A percentile compares a stretch with the other conserved stretches of the same genome.
phyloP scores from a whole-genome alignment of 2,888 invertebrate genomes.

The Asteroscopus sphinx region DNA sequence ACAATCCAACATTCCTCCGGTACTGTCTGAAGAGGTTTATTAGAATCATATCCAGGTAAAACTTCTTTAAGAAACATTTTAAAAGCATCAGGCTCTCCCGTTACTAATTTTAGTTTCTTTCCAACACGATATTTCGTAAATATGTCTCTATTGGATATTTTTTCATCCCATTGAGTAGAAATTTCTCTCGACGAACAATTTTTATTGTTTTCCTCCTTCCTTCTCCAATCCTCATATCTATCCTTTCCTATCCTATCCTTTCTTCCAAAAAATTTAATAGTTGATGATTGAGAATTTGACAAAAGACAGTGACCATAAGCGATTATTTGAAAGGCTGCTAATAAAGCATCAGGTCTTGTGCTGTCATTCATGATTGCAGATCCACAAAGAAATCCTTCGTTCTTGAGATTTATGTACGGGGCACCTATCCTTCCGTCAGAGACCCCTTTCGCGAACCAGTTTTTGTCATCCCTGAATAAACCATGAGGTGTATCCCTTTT shows the following conservation, averaged over 20 bases:
- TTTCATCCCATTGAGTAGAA: slow-evolving; percentile 14
- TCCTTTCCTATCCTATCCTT: too few relatives aligned
- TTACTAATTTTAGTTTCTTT: too few relatives aligned
- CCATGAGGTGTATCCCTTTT: slow-evolving; percentile 25
- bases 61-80: slow-evolving; percentile 34
- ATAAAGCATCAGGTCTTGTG: slow-evolving; percentile 60
- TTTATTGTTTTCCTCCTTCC: too few relatives aligned
- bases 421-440: slow-evolving; percentile 51
- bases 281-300: slow-evolving; percentile 46
- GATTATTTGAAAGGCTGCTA: slow-evolving; percentile 61
- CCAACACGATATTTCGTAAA: slow-evolving; percentile 38
- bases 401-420: slow-evolving; percentile 60
- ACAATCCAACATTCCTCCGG: slow-evolving; percentile 29
- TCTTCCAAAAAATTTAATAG: slow-evolving; percentile 42
- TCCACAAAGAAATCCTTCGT: slow-evolving; percentile 41
- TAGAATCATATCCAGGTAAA: slow-evolving; percentile 26
- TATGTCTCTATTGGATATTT: slow-evolving; percentile 39
- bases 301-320: slow-evolving; percentile 57
- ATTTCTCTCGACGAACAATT: slow-evolving; percentile 25
- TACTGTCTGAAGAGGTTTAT: background rate
- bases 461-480: slow-evolving; percentile 40
- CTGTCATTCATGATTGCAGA: slow-evolving; percentile 38
- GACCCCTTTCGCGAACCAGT: slow-evolving; percentile 57
- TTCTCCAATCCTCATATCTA: too few relatives aligned
- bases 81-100: slow-evolving; percentile 25